phyloP scores from a whole-genome alignment of 2,888 invertebrate genomes.

The Cephus spinipes region DNA sequence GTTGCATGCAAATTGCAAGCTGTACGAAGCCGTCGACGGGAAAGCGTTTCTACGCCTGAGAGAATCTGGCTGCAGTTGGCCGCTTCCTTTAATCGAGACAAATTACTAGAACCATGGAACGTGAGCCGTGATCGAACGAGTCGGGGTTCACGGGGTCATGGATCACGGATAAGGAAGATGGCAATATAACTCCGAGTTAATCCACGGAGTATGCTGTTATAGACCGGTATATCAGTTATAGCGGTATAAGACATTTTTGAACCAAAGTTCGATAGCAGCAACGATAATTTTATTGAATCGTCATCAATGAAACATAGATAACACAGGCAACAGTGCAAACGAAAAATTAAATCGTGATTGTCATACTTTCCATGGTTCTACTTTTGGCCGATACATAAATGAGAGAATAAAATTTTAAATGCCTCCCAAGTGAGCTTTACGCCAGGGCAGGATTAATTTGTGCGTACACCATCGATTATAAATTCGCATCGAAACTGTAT shows the following conservation, averaged over 20 bases:
- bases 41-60: background rate
- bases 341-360: background rate
- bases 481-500: conserved; percentile 51
- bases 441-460: conserved; percentile 32
- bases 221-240: background rate
- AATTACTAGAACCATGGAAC: conserved; percentile 44
- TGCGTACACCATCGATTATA: conserved; percentile 34
- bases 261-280: background rate
- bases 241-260: too few relatives aligned
- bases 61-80: background rate
- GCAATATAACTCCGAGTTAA: conserved; percentile 31
- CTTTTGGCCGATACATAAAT: background rate
- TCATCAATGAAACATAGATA: background rate
- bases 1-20: background rate
- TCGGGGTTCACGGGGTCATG: conserved; percentile 27
- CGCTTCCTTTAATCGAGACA: conserved; percentile 49
- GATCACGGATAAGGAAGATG: conserved; percentile 21
- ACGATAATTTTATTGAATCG: background rate
- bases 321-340: background rate
- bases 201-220: conserved; percentile 4
- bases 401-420: background rate
- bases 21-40: background rate
- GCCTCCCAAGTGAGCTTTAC: background rate
- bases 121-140: conserved; percentile 46
- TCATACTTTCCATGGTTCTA: background rate